These are phyloP conservation scores for Axis porcinus DNA, from an alignment of 2,113 vertebrate species.

Conservation along the genomic window DNA sequence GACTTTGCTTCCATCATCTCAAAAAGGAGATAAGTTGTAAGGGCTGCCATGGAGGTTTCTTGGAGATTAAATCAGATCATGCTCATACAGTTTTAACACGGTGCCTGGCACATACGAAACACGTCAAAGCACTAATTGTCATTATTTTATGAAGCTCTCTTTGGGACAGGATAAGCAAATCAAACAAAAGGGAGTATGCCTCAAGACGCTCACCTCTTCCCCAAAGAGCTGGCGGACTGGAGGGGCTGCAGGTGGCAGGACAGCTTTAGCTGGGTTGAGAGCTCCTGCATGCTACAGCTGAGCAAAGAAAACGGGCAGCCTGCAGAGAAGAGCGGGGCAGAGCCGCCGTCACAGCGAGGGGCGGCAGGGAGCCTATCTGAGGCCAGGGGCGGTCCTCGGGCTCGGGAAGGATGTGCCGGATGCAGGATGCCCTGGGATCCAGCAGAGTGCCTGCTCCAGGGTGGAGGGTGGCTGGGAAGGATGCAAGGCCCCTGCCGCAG, in stretches of 20 bases:
- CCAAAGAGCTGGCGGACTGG: neutral
- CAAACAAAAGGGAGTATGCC: neutral
- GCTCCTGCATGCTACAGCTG: neutral
- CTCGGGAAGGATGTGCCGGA: too few relatives aligned
- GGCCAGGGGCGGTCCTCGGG: neutral
- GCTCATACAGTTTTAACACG: neutral
- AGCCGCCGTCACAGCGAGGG: neutral
- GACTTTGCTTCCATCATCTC: neutral
- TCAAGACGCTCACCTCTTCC: neutral
- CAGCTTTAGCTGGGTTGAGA: neutral
- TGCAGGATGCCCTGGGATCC: fast-evolving
- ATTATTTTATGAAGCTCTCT: neutral
- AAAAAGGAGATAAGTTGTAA: neutral
- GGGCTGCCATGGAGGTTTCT: neutral
- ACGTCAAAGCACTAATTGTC: neutral
- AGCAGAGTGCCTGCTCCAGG: neutral
- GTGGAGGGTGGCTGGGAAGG: neutral
- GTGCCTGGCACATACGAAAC: neutral
- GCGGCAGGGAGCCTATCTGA: fast-evolving
- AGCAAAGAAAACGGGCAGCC: fast-evolving
- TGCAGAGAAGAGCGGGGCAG: fast-evolving
- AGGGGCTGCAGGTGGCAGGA: neutral
- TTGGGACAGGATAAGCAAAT: neutral
- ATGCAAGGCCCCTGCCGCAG: neutral
- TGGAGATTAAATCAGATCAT: neutral